Conservation (phyloP, 2,888 invertebrate genomes). For the Taphrorychus bicolor region DNA sequence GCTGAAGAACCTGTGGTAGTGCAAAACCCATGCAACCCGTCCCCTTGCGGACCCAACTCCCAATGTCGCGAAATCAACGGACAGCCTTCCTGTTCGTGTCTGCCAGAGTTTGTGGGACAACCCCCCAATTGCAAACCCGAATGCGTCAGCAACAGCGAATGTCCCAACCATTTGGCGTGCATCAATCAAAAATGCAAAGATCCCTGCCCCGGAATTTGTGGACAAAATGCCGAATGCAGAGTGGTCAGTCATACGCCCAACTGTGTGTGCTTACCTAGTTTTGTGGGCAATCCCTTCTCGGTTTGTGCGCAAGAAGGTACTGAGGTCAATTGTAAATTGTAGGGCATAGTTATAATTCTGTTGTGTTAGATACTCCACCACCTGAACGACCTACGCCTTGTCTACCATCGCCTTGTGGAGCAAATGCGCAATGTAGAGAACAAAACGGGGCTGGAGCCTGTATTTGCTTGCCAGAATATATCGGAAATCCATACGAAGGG, state of each 20-base stretch:
- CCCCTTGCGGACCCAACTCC: slow-evolving; percentile 76
- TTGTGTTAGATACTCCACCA: slow-evolving; percentile 6
- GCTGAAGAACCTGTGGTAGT: slow-evolving; percentile 44
- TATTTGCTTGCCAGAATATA: slow-evolving; percentile 73
- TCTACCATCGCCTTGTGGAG: slow-evolving; percentile 74
- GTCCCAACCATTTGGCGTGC: slow-evolving; percentile 73
- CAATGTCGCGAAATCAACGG: slow-evolving; percentile 63
- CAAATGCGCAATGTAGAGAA: slow-evolving; percentile 74
- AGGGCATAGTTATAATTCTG: neutral
- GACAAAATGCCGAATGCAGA: slow-evolving; percentile 73
- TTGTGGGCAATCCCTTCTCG: slow-evolving; percentile 70
- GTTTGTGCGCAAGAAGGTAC: slow-evolving; percentile 62
- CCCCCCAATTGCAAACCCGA: slow-evolving; percentile 79
- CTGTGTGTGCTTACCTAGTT: slow-evolving; percentile 69
- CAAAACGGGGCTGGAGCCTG: slow-evolving; percentile 73
- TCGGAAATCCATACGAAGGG: slow-evolving; percentile 76
- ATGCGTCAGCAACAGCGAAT: slow-evolving; percentile 77
- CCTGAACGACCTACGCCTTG: slow-evolving; percentile 64
- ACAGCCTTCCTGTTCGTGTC: slow-evolving; percentile 68
- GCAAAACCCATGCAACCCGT: slow-evolving; percentile 71
- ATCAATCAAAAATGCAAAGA: slow-evolving; percentile 77
- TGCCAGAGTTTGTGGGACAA: slow-evolving; percentile 67
- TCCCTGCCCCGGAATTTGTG: slow-evolving; percentile 80
- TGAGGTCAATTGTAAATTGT: neutral
- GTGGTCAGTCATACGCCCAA: slow-evolving; percentile 76